Conservation (phyloP, 2,797 vertebrate species). For the Chaetodon trifasciatus region DNA sequence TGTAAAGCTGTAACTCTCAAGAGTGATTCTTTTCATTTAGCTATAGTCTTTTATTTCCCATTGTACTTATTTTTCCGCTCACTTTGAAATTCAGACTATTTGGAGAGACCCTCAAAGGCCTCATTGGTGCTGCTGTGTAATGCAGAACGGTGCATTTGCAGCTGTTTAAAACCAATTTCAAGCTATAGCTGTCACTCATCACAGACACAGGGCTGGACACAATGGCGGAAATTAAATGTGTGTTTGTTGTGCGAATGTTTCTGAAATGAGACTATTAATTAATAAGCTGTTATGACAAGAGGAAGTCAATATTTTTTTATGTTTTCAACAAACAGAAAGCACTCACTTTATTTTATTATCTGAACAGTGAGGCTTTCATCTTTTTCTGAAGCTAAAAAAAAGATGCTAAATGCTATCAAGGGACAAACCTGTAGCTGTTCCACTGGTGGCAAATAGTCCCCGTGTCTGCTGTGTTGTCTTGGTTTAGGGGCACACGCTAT, state of each 20-base stretch:
- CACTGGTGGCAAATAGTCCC: not conserved
- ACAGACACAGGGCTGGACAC: not conserved
- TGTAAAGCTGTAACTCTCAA: conserved; percentile 69
- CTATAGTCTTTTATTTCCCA: conserved; percentile 71
- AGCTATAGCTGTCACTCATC: conserved; percentile 40
- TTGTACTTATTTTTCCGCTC: conserved; percentile 67
- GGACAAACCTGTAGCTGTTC: conserved; percentile 8
- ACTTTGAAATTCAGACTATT: conserved; percentile 69
- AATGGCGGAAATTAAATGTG: not conserved
- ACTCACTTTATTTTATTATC: not conserved
- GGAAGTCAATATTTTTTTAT: not conserved
- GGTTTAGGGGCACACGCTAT: conserved; percentile 21
- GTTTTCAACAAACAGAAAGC: not conserved
- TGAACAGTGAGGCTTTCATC: not conserved
- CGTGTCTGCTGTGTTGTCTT: not conserved
- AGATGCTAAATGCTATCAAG: not conserved
- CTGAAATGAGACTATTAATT: conserved; percentile 9
- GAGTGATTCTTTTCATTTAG: conserved; percentile 80
- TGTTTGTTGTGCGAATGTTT: not conserved
- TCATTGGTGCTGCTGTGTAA: conserved; percentile 39
- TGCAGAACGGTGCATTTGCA: conserved; percentile 14
- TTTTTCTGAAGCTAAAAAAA: not conserved
- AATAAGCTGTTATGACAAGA: not conserved
- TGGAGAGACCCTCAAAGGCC: conserved; percentile 66
- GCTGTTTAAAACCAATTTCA: conserved; percentile 27